Conservation (phyloP, 2,113 vertebrate species). For the Struthidea cinerea region DNA sequence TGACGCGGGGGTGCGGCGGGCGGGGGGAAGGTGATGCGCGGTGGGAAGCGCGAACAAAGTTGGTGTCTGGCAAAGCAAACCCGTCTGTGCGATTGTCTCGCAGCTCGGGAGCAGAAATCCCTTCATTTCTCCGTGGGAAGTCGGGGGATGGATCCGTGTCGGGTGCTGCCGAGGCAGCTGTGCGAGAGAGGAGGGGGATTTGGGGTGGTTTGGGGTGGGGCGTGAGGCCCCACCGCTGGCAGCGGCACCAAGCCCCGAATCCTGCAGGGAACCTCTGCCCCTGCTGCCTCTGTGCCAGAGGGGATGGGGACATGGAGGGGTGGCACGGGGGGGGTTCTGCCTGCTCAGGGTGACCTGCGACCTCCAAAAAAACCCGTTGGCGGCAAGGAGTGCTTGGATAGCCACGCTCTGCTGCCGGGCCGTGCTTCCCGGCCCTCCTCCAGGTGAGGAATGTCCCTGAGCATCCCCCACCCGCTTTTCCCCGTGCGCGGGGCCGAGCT, state of each 20-base stretch:
- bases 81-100: fast-evolving
- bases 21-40: neutral
- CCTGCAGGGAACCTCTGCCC: neutral
- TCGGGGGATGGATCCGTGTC: neutral
- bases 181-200: fast-evolving
- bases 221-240: fast-evolving
- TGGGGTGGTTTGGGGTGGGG: fast-evolving
- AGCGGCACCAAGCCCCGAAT: neutral
- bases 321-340: fast-evolving
- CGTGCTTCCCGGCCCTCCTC: neutral
- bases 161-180: neutral
- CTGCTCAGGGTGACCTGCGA: neutral
- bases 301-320: neutral
- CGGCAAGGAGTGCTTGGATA: neutral
- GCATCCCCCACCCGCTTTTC: neutral
- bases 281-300: neutral
- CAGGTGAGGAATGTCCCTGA: neutral
- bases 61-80: neutral
- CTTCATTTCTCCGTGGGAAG: neutral
- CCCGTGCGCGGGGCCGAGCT: fast-evolving
- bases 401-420: fast-evolving
- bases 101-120: neutral
- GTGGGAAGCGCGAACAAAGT: neutral
- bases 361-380: fast-evolving
- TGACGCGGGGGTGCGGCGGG: fast-evolving